Evolutionary conservation across 2,113 vertebrate genomes (phyloP), one percentile per base, ranked within the genome.

Genomic region (Ochotona princeps): DNA sequence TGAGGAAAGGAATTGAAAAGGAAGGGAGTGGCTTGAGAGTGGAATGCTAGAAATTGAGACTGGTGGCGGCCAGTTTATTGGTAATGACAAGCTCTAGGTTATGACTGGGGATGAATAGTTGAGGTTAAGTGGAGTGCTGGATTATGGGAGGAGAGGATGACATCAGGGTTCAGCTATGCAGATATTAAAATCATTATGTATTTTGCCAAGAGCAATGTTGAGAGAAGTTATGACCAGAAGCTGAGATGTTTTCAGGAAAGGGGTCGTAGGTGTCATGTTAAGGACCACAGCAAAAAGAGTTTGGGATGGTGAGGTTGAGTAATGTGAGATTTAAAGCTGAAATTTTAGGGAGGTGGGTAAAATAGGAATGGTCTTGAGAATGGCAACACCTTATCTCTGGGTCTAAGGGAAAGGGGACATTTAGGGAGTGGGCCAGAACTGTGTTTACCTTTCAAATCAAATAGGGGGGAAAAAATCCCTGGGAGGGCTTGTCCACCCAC

Each of bases 241-340:
- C 60, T 83, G 26, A 93, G 78, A 54, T 67, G 66, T 49, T 83
- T 70, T 93, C 23, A 78, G 47, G 78, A 87, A n/a, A 72, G 44
- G 87, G 30, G 6, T 87, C 44, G 51, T 23, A 11, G 35, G 1
- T 86, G 28, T 75, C 28, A 4, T 47, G 30, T 69, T 14, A 11
- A 38, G 72, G 30, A 21, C 44, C 63, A 17, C 28, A 73, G 11
- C 15, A 79, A 65, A 30, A 51, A 35, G 13, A 23, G 26, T 75
- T 93, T 60, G 47, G 28, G 32, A 76, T 49, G 51, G 6, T 38
- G 63, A 30, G n/a, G 23, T 82, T 60, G 83, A 30, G 26, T 54
- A 47, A 54, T 54, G n/a, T 63, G 85, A 76, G 32, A 67, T 26
- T 76, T 30, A 89, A 57, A 89, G 38, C 51, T 65, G 63, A 35